Conservation (phyloP, 2,797 vertebrate species). For the Odontamblyopus rebecca region DNA sequence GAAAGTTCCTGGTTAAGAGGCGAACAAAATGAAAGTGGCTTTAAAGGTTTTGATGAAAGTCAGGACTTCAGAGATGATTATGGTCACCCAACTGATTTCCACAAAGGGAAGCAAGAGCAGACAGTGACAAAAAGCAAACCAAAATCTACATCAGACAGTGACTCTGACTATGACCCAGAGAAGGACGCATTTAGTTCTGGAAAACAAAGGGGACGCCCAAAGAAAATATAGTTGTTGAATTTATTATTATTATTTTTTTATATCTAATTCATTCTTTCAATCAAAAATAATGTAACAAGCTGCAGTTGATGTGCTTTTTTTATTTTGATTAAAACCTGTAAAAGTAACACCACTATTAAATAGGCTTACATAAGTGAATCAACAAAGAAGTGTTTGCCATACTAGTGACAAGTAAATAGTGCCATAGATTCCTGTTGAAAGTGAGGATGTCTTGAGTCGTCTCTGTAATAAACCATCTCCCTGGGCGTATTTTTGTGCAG, state of each 20-base stretch:
- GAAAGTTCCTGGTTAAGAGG: slow-evolving; percentile 12
- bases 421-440: not conserved
- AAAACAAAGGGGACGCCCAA: slow-evolving; percentile 13
- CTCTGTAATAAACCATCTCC: not conserved
- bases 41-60: slow-evolving; percentile 5
- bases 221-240: not conserved
- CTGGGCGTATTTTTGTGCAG: not conserved
- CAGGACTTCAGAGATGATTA: slow-evolving; percentile 13
- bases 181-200: slow-evolving; percentile 9
- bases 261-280: not conserved
- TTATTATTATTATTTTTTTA: not conserved
- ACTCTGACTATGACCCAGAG: slow-evolving; percentile 37
- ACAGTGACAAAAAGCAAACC: not conserved
- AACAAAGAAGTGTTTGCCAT: not conserved
- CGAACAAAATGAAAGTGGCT: slow-evolving; percentile 10
- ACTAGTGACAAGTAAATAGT: not conserved
- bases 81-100: slow-evolving; percentile 7
- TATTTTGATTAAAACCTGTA: not conserved
- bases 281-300: not conserved
- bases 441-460: not conserved
- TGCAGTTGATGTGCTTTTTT: not conserved
- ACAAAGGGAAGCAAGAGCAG: slow-evolving; percentile 4
- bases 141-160: slow-evolving; percentile 15
- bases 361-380: not conserved
- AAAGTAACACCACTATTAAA: not conserved